These are phyloP conservation scores for Leptopilina syphax DNA, from an alignment of 2,888 invertebrate genomes.

Conservation along the genomic window DNA sequence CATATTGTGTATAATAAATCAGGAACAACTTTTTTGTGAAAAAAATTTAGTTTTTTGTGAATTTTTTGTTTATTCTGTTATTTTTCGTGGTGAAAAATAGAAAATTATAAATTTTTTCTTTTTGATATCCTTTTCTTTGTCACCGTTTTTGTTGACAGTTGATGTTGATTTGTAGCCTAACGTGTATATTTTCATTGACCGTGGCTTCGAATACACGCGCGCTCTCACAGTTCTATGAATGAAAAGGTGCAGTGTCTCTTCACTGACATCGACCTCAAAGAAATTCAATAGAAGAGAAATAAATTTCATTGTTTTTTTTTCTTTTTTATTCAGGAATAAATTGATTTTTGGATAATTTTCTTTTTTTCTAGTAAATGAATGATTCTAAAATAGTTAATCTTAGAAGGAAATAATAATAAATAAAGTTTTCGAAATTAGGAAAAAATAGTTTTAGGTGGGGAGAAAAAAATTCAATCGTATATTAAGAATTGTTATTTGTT, in stretches of 20 bases:
- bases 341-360: too few species aligned
- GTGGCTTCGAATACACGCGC: slow-evolving; percentile 31
- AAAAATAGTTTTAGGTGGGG: too few species aligned
- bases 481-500: too few species aligned
- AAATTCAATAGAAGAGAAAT: slow-evolving; percentile 5
- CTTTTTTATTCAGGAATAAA: neutral
- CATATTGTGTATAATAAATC: neutral
- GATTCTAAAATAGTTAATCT: too few species aligned
- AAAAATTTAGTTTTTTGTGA: neutral
- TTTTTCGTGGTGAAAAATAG: too few species aligned
- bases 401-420: too few species aligned
- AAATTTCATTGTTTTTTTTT: neutral
- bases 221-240: slow-evolving; percentile 29
- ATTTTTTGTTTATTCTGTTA: too few species aligned
- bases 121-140: neutral
- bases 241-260: slow-evolving; percentile 36
- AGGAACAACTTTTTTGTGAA: neutral
- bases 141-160: neutral
- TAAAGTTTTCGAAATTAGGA: too few species aligned
- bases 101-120: neutral
- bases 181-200: slow-evolving; percentile 32
- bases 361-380: neutral
- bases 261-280: slow-evolving; percentile 25
- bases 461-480: too few species aligned
- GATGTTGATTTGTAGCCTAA: neutral